Conservation (phyloP, 2,888 invertebrate genomes). For the Eulithis prunata region DNA sequence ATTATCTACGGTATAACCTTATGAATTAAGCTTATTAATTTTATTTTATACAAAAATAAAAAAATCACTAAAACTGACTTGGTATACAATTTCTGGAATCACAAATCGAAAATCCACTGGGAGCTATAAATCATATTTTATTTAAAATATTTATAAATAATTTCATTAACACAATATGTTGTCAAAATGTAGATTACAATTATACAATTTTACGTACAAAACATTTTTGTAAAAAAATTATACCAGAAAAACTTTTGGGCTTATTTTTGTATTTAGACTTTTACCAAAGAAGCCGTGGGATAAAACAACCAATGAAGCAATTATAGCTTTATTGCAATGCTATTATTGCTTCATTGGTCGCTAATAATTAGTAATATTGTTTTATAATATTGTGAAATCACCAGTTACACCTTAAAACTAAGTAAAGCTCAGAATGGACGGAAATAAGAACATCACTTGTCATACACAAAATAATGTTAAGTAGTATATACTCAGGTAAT, state of each 20-base stretch:
- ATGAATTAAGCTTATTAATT: constrained; percentile 40
- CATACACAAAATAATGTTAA: constrained; percentile 2
- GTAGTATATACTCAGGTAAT: neutral
- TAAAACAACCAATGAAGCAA: neutral
- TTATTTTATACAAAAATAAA: constrained; percentile 52
- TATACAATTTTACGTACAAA: too few species aligned
- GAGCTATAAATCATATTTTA: constrained; percentile 49
- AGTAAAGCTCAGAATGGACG: constrained; percentile 73
- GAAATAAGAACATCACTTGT: constrained; percentile 40
- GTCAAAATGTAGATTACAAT: neutral
- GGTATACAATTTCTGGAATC: constrained; percentile 34
- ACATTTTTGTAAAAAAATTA: neutral
- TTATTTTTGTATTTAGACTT: constrained; percentile 35
- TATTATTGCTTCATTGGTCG: too few species aligned
- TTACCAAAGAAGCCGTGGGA: constrained; percentile 22
- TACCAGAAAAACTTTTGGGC: neutral
- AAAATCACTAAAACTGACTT: constrained; percentile 46
- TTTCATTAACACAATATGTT: constrained; percentile 23
- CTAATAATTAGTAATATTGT: too few species aligned
- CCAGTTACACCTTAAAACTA: constrained; percentile 53
- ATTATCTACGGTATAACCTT: constrained; percentile 45
- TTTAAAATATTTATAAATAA: constrained; percentile 24
- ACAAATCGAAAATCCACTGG: constrained; percentile 57
- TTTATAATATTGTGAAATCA: neutral
- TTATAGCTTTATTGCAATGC: too few species aligned